Evolutionary conservation across 2,113 vertebrate species (phyloP).

Genomic region (Pterocles burchelli): DNA sequence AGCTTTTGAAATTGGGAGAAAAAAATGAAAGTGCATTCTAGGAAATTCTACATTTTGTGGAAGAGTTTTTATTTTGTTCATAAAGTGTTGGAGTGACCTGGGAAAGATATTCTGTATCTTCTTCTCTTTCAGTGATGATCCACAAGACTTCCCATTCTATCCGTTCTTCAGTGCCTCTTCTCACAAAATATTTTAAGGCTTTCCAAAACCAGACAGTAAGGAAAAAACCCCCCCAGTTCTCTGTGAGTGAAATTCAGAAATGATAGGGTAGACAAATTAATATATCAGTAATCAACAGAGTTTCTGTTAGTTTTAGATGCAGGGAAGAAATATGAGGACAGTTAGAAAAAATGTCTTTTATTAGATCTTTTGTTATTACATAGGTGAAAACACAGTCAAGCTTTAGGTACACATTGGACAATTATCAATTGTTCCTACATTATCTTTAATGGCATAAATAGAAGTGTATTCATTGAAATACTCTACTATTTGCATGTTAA

Average conservation of each 20-base stretch:
- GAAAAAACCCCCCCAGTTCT: neutral
- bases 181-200: neutral
- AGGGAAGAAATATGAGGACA: neutral
- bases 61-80: neutral
- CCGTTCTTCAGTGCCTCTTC: neutral
- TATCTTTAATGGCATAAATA: neutral
- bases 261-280: neutral
- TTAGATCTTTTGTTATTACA: neutral
- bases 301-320: neutral
- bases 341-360: neutral
- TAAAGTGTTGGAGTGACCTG: neutral
- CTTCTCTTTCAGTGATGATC: neutral
- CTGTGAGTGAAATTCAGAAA: neutral
- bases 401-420: neutral
- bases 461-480: neutral
- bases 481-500: conserved; percentile 14
- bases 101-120: neutral
- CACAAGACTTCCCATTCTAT: neutral
- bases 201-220: neutral
- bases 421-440: neutral
- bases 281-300: neutral
- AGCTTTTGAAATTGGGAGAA: neutral
- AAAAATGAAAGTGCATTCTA: neutral
- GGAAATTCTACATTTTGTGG: neutral
- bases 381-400: neutral